phyloP scores from a whole-genome alignment of 2,113 vertebrate genomes.

The Pitta sordida region DNA sequence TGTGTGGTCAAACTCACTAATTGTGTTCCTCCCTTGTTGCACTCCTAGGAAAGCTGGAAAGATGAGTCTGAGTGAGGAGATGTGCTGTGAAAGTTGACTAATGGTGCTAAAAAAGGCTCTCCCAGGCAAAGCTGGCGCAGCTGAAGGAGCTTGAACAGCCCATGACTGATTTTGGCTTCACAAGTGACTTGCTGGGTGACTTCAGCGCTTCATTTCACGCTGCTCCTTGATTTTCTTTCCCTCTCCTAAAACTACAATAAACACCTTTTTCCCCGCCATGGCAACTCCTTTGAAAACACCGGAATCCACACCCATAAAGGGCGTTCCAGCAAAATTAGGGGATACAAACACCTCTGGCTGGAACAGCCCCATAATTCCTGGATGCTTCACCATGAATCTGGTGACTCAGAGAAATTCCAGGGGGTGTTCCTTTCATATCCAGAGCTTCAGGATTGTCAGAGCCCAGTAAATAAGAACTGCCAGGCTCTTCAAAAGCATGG shows the following conservation, averaged over 20 bases:
- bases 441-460: not conserved
- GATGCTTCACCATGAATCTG: not conserved
- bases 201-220: not conserved
- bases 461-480: not conserved
- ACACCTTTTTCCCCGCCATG: not conserved
- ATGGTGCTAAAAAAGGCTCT: no score
- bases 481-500: not conserved
- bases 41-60: not conserved
- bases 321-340: no score
- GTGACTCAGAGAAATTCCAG: not conserved
- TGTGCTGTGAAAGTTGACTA: not conserved
- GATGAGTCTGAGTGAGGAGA: not conserved
- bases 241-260: not conserved
- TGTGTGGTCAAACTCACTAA: no score
- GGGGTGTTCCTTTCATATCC: not conserved
- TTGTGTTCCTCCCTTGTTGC: not conserved
- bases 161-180: not conserved
- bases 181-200: not conserved
- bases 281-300: not conserved
- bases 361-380: not conserved
- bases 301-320: not conserved
- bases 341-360: not conserved
- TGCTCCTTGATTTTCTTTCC: not conserved
- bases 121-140: not conserved
- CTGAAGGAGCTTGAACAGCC: not conserved